Conservation (phyloP, 1,140 invertebrate genomes). For the Sesamia nonagrioides region DNA sequence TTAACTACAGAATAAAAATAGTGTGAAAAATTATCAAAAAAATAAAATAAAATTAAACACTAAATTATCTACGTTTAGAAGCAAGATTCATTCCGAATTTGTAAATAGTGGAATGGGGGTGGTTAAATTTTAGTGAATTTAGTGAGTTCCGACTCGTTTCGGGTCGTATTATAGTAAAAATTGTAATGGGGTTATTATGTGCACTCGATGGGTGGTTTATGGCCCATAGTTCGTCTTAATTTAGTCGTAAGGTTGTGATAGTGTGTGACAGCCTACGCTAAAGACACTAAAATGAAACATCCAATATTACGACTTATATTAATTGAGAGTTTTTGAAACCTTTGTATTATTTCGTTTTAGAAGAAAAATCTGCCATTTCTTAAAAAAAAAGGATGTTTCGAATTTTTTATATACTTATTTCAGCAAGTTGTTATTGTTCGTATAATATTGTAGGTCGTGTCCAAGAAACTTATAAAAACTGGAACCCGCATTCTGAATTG, state of each 20-base stretch:
- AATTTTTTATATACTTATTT: conserved; percentile 80
- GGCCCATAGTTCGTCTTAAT: conserved; percentile 73
- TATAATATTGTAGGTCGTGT: conserved; percentile 65
- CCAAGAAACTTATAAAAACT: no score
- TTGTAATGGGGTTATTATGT: conserved; percentile 65
- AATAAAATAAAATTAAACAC: conserved; percentile 2
- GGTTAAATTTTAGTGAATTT: conserved; percentile 75
- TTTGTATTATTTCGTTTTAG: conserved; percentile 46
- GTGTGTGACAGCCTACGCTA: conserved; percentile 46
- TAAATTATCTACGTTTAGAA: conserved; percentile 36
- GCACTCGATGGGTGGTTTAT: conserved; percentile 62
- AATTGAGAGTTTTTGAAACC: conserved; percentile 61
- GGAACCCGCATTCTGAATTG: no score
- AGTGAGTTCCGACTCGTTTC: conserved; percentile 53
- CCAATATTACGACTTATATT: conserved; percentile 58
- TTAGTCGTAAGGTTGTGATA: conserved; percentile 75
- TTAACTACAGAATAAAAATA: conserved; percentile 20
- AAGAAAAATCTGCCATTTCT: conserved; percentile 48
- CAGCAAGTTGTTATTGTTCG: conserved; percentile 76
- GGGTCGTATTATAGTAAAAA: conserved; percentile 75
- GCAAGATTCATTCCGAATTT: conserved; percentile 56
- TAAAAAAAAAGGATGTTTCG: conserved; percentile 65
- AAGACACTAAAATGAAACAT: conserved; percentile 61
- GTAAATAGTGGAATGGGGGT: conserved; percentile 58
- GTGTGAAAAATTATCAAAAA: conserved; percentile 21